Evolutionary conservation across 2,797 vertebrate species (phyloP), one percentile per base, ranked within the genome.

Genomic region (Myoxocephalus aenaeus): DNA sequence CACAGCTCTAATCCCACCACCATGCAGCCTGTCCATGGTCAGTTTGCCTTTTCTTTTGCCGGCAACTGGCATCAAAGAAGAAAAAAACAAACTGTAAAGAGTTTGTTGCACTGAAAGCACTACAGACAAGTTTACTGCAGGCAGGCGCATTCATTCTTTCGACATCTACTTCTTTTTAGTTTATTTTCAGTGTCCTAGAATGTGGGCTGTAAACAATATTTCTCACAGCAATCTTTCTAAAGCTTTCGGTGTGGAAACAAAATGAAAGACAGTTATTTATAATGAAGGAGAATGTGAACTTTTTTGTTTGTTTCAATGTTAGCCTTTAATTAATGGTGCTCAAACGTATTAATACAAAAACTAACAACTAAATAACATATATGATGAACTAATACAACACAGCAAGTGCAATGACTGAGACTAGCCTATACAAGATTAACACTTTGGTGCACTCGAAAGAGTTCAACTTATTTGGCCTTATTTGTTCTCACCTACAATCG

Each of bases 1-100:
- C 80, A 81, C 78, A 32, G 14, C 83, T 85, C 91, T 95, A 96
- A 95, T 96, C 95, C 95, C 81, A 78, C 79, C 70, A 75, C 83
- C 83, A 85, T 86, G 83, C 84, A 89, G 85, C 82, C 80, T 66
- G 65, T 67, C 72, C 79, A 78, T 71, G 79, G 85, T 80, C 82
- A 81, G 70, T 86, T 86, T 84, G 76, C 64, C 54, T 50, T 82
- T 73, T 68, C 70, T 85, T 70, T 75, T 71, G 25, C 75, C 76
- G 83, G 63, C 75, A 81, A 66, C 75, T 70, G 77, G 76, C 65
- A 75, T 73, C 75, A 82, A 82, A 89, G 84, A 89, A 90, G 84
- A 85, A 53, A 32, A 32, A 57, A 32, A 29, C n/a, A 57, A 32
- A 3, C 65, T 83, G 22, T 70, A 53, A 59, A 85, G 78, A 75